Base-by-base conservation (phyloP, 1,140 invertebrate species). In the Neodiprion virginianus region DNA sequence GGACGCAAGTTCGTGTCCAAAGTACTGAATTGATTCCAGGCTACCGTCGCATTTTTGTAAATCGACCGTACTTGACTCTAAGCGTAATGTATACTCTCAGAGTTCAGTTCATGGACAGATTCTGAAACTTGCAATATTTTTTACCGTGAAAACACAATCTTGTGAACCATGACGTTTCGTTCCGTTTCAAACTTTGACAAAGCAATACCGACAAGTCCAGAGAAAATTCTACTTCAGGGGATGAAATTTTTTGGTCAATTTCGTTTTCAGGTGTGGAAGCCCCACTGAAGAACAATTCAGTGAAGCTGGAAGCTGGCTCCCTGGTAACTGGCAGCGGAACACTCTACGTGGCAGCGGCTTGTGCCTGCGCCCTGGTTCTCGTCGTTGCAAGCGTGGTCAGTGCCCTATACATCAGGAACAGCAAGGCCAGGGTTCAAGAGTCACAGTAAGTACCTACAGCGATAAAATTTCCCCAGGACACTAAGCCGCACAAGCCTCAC, bases 291-390 rank as follows among this genome's bases (percentile, higher is more conserved):
- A 93, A 93, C 78, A 92, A 93, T 74, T 92, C 92, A 1, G 90
- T 92, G 17, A 88, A 89, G 61, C 82, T 93, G 70, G 91, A 92
- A 69, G 91, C 92, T 7, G 92, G 91, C 75, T 91, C 90, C 11
- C 84, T 92, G 17, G 88, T 90, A n/a, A 90, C 90, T 53, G 91
- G 92, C 2, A 91, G 92, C 23, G 92, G 93, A 10, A 92, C 94
- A 8, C 90, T 95, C 77, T 95, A 95, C 80, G 92, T 95, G 11
- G 95, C 94, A 1, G 94, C 95, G 0, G 95, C 93, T 49, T 95
- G 94, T 87, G 95, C 95, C 1, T 92, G 94, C 75, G 94, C 93
- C 12, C 89, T 94, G 71, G 91, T 96, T 73, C 83, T 96, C 49
- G 91, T 96, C 23, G 92, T 94, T 2, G 91, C 92, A 1, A 91